phyloP scores from a whole-genome alignment of 2,888 invertebrate genomes.

The Achlya flavicornis region DNA sequence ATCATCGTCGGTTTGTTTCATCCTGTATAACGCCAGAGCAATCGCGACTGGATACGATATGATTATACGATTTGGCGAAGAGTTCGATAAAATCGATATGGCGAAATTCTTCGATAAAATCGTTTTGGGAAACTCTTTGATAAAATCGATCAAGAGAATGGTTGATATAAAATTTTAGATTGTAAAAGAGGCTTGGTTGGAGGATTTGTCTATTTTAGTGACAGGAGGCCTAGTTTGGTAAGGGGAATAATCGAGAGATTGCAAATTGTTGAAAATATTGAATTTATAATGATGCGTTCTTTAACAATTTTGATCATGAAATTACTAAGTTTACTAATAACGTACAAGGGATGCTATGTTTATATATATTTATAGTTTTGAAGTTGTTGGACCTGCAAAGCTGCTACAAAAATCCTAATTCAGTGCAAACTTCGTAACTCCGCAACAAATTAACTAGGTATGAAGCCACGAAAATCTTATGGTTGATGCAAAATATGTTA shows the following conservation, averaged over 20 bases:
- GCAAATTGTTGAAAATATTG: no score
- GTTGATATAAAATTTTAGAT: not conserved
- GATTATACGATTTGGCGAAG: conserved; percentile 3
- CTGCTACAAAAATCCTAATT: no score
- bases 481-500: no score
- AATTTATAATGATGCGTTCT: no score
- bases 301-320: no score
- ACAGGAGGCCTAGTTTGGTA: not conserved
- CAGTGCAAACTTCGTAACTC: no score
- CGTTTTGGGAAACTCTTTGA: not conserved
- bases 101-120: not conserved
- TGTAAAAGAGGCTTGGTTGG: not conserved
- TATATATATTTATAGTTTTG: no score
- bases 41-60: conserved; percentile 6
- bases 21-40: conserved; percentile 13
- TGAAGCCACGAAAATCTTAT: no score
- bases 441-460: no score
- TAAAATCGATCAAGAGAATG: not conserved
- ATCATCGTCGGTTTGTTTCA: conserved; percentile 49
- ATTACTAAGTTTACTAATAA: no score
- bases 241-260: not conserved
- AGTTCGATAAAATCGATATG: not conserved
- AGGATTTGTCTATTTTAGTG: not conserved
- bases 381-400: no score
- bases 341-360: no score